Conservation (phyloP, 2,797 vertebrate genomes). For the Anabacerthia variegaticeps region DNA sequence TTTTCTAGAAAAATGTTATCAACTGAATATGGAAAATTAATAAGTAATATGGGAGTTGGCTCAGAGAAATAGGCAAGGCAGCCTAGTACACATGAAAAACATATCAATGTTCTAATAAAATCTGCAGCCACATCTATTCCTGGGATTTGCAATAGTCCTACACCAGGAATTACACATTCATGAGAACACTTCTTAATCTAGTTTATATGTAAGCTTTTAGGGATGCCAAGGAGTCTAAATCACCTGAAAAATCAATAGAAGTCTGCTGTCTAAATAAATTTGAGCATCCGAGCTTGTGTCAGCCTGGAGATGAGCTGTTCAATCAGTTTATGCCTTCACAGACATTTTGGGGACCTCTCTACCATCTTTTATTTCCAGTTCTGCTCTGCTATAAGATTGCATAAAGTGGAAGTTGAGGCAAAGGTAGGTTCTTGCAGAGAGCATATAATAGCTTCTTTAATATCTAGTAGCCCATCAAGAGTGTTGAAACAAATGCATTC, state of each 20-base stretch:
- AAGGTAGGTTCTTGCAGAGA: neutral
- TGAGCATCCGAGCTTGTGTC: neutral
- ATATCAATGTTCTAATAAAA: constrained; percentile 8
- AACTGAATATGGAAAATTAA: constrained; percentile 6
- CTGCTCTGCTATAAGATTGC: neutral
- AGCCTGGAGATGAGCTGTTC: neutral
- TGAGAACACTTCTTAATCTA: neutral
- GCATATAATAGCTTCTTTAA: neutral
- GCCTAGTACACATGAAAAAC: constrained; percentile 14
- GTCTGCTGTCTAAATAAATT: neutral
- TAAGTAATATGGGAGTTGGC: neutral
- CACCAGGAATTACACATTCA: neutral
- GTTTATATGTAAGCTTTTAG: neutral
- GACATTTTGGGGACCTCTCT: neutral
- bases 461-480: neutral
- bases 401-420: neutral
- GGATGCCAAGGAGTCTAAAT: neutral
- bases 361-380: neutral
- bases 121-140: neutral
- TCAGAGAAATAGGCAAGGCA: neutral
- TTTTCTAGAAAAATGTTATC: neutral
- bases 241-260: neutral
- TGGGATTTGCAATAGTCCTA: neutral
- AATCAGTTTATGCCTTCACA: neutral
- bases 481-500: neutral